A percentile compares a stretch with the other conserved stretches of the same genome.
Conservation (phyloP, 2,113 vertebrate genomes). For the Kryptolebias marmoratus region DNA sequence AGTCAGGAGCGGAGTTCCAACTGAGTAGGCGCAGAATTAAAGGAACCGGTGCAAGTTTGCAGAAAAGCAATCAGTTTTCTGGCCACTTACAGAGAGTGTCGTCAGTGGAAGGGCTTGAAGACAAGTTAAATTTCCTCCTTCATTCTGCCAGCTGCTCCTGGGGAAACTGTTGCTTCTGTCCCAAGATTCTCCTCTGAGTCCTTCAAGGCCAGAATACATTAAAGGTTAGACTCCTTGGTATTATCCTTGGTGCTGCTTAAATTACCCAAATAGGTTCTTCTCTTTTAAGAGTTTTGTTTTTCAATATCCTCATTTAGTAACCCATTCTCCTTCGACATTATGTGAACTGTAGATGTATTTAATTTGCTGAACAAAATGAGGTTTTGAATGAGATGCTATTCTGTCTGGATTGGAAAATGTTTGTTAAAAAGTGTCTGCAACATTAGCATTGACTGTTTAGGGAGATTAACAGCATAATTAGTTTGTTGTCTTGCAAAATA, state of each 20-base stretch:
- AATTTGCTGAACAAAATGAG: constrained; percentile 2
- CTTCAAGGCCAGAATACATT: constrained; percentile 1
- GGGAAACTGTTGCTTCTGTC: constrained; percentile 1
- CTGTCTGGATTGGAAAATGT: not conserved
- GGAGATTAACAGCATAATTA: not conserved
- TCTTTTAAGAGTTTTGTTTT: not conserved
- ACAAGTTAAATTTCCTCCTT: not conserved
- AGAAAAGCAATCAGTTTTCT: not conserved
- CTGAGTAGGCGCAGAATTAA: not conserved
- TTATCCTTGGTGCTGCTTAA: not conserved
- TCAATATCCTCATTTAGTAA: not conserved
- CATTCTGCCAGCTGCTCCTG: not conserved
- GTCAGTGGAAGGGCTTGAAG: not conserved
- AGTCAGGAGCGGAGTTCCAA: constrained; percentile 3
- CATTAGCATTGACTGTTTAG: not conserved
- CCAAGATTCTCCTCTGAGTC: not conserved
- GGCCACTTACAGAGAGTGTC: not conserved
- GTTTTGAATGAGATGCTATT: not conserved
- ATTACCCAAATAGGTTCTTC: constrained; percentile 2
- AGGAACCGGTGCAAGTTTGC: not conserved
- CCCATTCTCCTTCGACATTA: not conserved
- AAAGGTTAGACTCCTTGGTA: not conserved
- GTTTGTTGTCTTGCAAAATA: not conserved
- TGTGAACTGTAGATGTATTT: not conserved
- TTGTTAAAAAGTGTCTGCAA: not conserved